phyloP scores from a whole-genome alignment of 1,140 invertebrate species.

The Euwallacea fornicatus region DNA sequence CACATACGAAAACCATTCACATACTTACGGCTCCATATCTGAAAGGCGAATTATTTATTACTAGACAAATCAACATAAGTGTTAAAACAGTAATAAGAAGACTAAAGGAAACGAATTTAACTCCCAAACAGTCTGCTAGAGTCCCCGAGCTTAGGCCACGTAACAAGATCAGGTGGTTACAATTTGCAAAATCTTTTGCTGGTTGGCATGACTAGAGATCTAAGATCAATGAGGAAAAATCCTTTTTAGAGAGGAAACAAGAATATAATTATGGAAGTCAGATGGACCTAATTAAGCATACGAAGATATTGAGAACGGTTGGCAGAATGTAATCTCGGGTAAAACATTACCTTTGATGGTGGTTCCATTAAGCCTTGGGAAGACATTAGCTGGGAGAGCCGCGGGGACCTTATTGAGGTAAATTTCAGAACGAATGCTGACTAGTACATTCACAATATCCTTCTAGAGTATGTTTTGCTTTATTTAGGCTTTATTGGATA shows the following conservation, averaged over 20 bases:
- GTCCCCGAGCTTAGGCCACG: too few relatives aligned
- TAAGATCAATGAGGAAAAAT: slow-evolving; percentile 20
- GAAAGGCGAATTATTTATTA: slow-evolving; percentile 22
- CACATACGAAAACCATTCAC: too few relatives aligned
- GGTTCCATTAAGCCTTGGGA: slow-evolving; percentile 49
- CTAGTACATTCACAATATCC: slow-evolving; percentile 22
- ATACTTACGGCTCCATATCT: slow-evolving; percentile 20
- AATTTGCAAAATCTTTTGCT: too few relatives aligned
- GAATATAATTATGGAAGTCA: slow-evolving; percentile 28
- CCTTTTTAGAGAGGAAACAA: slow-evolving; percentile 23
- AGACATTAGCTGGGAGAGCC: slow-evolving; percentile 39
- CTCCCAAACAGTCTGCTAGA: slow-evolving; percentile 23
- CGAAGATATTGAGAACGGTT: slow-evolving; percentile 42
- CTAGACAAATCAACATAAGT: slow-evolving; percentile 3
- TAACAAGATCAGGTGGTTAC: too few relatives aligned
- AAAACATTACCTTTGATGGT: slow-evolving; percentile 44
- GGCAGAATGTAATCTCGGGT: slow-evolving; percentile 40
- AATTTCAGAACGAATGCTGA: slow-evolving; percentile 34
- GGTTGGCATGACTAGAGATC: too few relatives aligned
- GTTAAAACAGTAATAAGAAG: slow-evolving; percentile 17
- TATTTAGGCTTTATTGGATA: background rate
- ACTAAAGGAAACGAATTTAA: background rate
- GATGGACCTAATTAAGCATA: slow-evolving; percentile 40
- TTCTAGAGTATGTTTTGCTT: too few relatives aligned
- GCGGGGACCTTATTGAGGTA: slow-evolving; percentile 24